phyloP scores from a whole-genome alignment of 2,113 vertebrate genomes.

The Platichthys flesus region DNA sequence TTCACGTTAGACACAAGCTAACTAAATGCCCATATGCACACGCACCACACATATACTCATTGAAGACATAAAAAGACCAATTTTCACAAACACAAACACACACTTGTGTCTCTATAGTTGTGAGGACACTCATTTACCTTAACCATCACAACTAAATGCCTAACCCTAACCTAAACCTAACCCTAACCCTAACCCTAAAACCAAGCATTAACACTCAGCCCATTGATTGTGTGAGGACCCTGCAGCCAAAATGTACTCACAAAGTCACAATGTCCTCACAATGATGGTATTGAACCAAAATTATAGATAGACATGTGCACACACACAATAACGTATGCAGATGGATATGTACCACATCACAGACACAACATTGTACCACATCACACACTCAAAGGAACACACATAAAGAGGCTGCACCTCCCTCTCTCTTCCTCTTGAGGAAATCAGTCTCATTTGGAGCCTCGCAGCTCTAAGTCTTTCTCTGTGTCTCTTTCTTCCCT shows the following conservation, averaged over 20 bases:
- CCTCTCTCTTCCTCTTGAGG: conserved; percentile 24
- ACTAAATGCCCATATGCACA: conserved; percentile 29
- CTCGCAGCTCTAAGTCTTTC: conserved; percentile 1
- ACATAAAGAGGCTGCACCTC: conserved; percentile 13
- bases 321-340: conserved; percentile 11
- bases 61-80: neutral
- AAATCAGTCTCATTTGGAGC: conserved; percentile 40
- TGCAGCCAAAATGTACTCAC: too few species aligned
- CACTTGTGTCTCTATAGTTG: neutral
- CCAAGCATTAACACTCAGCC: too few species aligned
- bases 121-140: too few species aligned
- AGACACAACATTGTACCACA: conserved; percentile 20
- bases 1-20: conserved; percentile 28
- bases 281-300: too few species aligned
- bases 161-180: too few species aligned
- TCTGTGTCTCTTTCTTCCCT: neutral
- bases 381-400: conserved; percentile 1
- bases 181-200: too few species aligned
- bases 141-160: too few species aligned
- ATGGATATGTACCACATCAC: conserved; percentile 44
- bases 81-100: neutral
- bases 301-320: neutral
- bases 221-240: too few species aligned
- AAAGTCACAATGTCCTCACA: too few species aligned
- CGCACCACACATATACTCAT: conserved; percentile 2